A percentile compares a stretch with the other conserved stretches of the same genome.
phyloP scores from a whole-genome alignment of 2,797 vertebrate genomes.

The Sphaeramia orbicularis region DNA sequence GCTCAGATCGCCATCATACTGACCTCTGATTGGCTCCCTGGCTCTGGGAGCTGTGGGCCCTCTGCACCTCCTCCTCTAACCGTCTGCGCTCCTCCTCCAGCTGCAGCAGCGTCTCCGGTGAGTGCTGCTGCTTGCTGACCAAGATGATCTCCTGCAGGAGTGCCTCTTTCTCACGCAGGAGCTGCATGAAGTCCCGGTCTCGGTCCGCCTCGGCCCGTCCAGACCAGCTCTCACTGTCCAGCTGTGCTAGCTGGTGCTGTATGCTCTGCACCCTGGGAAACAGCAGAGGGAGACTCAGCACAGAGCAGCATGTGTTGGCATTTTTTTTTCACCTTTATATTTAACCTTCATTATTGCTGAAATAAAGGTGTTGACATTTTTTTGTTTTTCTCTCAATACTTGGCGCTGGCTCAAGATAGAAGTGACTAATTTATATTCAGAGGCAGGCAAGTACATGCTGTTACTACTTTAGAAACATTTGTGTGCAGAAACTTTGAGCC shows the following conservation, averaged over 20 bases:
- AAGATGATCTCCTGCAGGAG: conserved; percentile 95
- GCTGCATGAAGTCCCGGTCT: conserved; percentile 95
- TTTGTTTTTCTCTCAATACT: not conserved
- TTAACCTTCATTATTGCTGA: no score
- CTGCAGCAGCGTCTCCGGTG: conserved; percentile 87
- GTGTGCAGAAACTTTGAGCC: conserved; percentile 13
- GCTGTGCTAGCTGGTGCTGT: conserved; percentile 95
- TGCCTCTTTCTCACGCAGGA: conserved; percentile 97
- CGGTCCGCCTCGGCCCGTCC: conserved; percentile 95
- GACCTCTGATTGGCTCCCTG: conserved; percentile 97
- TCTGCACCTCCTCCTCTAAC: conserved; percentile 95
- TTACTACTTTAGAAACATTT: conserved; percentile 1
- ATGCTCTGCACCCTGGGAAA: conserved; percentile 91
- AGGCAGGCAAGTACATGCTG: not conserved
- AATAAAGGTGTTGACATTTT: no score
- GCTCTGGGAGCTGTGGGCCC: conserved; percentile 88
- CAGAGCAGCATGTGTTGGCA: not conserved
- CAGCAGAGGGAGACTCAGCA: not conserved
- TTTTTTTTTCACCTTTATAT: no score
- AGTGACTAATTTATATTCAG: conserved; percentile 4
- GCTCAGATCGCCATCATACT: not conserved
- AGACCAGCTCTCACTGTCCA: conserved; percentile 95
- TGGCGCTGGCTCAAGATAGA: not conserved
- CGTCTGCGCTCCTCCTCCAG: conserved; percentile 91
- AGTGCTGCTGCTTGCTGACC: conserved; percentile 90